Conservation (phyloP, 35 echinoderm and acorn worm genomes). For the Hemicentrotus pulcherrimus region DNA sequence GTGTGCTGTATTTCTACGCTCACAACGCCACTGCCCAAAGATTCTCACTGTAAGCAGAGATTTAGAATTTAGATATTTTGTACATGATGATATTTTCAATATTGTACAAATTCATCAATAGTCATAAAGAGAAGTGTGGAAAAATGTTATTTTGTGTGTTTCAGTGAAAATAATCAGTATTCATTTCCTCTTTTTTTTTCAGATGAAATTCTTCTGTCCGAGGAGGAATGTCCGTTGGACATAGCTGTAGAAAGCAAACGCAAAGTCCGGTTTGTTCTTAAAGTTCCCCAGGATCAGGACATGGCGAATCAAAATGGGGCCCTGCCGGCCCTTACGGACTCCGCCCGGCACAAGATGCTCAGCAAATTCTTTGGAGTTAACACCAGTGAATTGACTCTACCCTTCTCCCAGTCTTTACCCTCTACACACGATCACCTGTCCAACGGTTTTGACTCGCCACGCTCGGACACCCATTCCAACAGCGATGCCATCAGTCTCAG, state of each 20-base stretch:
- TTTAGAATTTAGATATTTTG: too few relatives aligned
- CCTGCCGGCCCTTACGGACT: background rate
- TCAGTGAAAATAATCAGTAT: background rate
- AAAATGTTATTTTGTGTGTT: background rate
- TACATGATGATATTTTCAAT: too few relatives aligned
- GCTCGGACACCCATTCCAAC: slow-evolving; percentile 43
- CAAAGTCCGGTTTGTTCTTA: slow-evolving; percentile 75
- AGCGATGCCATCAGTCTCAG: slow-evolving; percentile 70
- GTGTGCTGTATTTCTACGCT: background rate
- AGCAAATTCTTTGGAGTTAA: slow-evolving; percentile 87
- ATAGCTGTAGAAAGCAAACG: slow-evolving; percentile 73
- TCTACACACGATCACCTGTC: background rate
- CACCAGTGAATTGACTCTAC: slow-evolving; percentile 64
- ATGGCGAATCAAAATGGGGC: background rate
- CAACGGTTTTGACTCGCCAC: slow-evolving; percentile 12
- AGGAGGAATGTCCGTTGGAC: slow-evolving; percentile 85
- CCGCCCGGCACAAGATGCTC: slow-evolving; percentile 63
- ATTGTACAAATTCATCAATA: too few relatives aligned
- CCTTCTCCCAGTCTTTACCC: slow-evolving; percentile 60
- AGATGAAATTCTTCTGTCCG: slow-evolving; percentile 92
- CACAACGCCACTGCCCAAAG: too few relatives aligned
- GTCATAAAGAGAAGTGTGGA: too few relatives aligned
- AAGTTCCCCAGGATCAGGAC: slow-evolving; percentile 55
- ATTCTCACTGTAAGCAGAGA: too few relatives aligned
- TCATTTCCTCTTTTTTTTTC: slow-evolving; percentile 53